Conservation (phyloP, 2,113 vertebrate species). For the Ciconia boyciana region DNA sequence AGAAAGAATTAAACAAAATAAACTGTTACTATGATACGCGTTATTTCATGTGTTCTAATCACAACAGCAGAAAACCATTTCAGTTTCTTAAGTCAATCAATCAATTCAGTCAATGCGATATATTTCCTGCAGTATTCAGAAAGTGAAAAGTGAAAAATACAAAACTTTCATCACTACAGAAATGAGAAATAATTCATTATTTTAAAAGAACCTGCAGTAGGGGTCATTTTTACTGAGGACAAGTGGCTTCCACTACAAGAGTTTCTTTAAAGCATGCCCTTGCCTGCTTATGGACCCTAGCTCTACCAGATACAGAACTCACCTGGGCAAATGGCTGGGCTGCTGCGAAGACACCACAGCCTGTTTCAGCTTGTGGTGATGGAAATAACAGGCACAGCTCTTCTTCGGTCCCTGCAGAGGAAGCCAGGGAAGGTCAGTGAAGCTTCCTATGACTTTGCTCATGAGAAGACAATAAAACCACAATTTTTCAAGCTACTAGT, state of each 20-base stretch:
- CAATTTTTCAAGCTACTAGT: background rate
- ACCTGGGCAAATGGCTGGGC: background rate
- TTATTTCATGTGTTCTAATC: background rate
- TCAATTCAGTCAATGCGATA: background rate
- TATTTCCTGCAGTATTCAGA: background rate
- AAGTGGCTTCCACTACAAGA: background rate
- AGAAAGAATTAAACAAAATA: background rate
- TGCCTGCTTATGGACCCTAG: background rate
- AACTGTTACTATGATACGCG: background rate
- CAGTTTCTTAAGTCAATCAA: background rate
- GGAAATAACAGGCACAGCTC: background rate
- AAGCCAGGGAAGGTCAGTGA: background rate
- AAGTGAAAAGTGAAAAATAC: background rate
- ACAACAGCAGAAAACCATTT: background rate
- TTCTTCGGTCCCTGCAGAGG: background rate
- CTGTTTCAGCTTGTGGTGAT: background rate
- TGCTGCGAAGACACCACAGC: background rate
- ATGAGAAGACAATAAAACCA: background rate
- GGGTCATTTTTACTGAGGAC: background rate
- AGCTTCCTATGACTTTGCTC: background rate
- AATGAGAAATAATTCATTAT: background rate
- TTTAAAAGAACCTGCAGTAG: background rate
- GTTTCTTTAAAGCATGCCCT: background rate
- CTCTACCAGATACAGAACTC: background rate
- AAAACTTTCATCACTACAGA: background rate